These are phyloP conservation scores for Xerus rutilus DNA, from an alignment of 2,797 vertebrate species.

Conservation along the genomic window DNA sequence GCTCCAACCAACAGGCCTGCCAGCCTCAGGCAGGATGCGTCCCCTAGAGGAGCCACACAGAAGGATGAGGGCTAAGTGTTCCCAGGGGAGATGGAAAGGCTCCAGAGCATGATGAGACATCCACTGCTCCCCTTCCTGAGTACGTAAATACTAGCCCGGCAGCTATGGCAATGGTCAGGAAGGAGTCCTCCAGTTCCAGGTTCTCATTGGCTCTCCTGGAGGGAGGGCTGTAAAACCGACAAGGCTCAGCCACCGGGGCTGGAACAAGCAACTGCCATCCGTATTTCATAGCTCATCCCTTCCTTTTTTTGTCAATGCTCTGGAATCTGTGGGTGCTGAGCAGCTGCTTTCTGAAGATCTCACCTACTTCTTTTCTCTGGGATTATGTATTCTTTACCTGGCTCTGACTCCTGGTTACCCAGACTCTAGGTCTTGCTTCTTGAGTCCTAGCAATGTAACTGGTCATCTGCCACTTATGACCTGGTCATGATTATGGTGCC, in stretches of 20 bases:
- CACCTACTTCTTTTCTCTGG: not conserved
- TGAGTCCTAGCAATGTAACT: not conserved
- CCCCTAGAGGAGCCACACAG: not conserved
- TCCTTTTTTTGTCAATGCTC: not conserved
- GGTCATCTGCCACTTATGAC: not conserved
- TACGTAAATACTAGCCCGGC: not conserved
- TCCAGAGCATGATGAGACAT: not conserved
- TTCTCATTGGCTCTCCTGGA: not conserved
- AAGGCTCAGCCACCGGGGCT: not conserved
- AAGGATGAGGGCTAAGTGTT: not conserved
- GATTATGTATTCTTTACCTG: not conserved
- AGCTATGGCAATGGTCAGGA: not conserved
- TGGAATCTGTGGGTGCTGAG: not conserved
- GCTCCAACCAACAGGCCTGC: not conserved
- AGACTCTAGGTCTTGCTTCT: not conserved
- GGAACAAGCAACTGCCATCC: not conserved
- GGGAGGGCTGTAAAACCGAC: not conserved
- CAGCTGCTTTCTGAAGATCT: not conserved
- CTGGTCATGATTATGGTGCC: not conserved
- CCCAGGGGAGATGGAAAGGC: not conserved
- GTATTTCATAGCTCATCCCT: not conserved
- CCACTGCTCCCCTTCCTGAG: not conserved
- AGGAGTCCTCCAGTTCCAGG: not conserved
- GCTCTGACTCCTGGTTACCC: not conserved
- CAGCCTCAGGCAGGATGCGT: not conserved